Base-by-base conservation (phyloP, 2,888 invertebrate species). In the Melieria picta region DNA sequence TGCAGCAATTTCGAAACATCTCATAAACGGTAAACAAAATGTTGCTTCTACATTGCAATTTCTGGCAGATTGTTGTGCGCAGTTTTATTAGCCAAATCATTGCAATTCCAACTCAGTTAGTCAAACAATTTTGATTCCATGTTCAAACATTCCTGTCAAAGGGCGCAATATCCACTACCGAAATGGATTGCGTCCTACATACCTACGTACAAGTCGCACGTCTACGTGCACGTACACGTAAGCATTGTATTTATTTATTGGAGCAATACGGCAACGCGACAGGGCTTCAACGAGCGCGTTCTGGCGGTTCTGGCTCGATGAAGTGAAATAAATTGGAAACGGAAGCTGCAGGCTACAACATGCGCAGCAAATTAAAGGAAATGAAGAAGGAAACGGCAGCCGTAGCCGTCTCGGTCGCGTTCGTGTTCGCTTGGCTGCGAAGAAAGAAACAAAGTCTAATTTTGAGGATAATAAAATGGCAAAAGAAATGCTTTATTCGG, bases 251-350 rank as follows among this genome's bases (percentile, higher is more conserved):
- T 30, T 30, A 30, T 30, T 30, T 30, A 30, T 30, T 30, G 30
- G 30, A 30, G 30, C 30, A 30, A 30, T 30, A 30, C 30, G 30
- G 30, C 30, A 30, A 30, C 30, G 30, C 30, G 30, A 30, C 30
- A 30, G 30, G 30, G 30, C 30, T 2, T 30, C 30, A 30, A 30
- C 30, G 30, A 30, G 30, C 30, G 30, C 30, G 30, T 30, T 30
- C 30, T 30, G 30, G 77, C 79, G 75, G 80, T 77, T 16, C 16
- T 16, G 76, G 82, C 80, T 82, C 83, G 83, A 80, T 82, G 82
- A 83, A 82, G 79, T 80, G 83, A 80, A 81, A 82, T 81, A 81
- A 83, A 83, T 81, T 81, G 80, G 77, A 80, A 79, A 74, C 73
- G 77, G 80, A 82, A 80, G 77, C 76, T 66, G 52, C 65, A 69